A percentile compares a stretch with the other conserved stretches of the same genome.
phyloP scores from a whole-genome alignment of 2,888 invertebrate species.

The Pseudococcus viburni region DNA sequence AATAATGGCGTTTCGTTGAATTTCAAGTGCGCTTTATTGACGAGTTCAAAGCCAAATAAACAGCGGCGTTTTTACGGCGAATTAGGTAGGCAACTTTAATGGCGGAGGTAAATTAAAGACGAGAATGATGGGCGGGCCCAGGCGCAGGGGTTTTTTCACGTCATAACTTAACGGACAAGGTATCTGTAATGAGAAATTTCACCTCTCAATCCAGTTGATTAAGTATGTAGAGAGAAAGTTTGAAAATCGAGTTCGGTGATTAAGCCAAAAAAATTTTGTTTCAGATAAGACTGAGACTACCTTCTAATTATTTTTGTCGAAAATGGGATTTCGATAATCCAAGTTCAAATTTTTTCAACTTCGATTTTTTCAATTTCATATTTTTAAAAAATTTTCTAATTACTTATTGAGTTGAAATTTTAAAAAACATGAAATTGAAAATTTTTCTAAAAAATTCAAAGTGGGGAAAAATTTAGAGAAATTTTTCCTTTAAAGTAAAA shows the following conservation, averaged over 20 bases:
- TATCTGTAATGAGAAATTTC: not conserved
- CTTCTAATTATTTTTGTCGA: too few relatives aligned
- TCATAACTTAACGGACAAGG: not conserved
- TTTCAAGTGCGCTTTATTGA: not conserved
- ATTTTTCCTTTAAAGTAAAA: too few relatives aligned
- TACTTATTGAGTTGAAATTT: too few relatives aligned
- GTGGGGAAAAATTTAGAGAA: too few relatives aligned
- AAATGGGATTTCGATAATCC: too few relatives aligned
- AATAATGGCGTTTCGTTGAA: constrained; percentile 6
- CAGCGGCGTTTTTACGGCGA: not conserved
- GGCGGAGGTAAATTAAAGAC: constrained; percentile 10
- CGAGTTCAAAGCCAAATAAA: constrained; percentile 10
- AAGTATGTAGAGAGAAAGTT: not conserved
- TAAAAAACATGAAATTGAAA: too few relatives aligned
- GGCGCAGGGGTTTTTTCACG: not conserved
- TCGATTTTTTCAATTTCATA: too few relatives aligned
- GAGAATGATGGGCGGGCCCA: not conserved
- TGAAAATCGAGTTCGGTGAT: not conserved
- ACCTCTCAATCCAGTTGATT: not conserved
- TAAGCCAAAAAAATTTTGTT: too few relatives aligned
- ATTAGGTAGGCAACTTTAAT: constrained; percentile 18
- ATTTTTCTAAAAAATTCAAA: too few relatives aligned
- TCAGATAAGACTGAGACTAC: too few relatives aligned
- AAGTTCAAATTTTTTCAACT: too few relatives aligned
- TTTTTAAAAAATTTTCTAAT: too few relatives aligned